These are phyloP conservation scores for Phyllotreta striolata DNA, from an alignment of 2,888 invertebrate genomes.

Conservation along the genomic window DNA sequence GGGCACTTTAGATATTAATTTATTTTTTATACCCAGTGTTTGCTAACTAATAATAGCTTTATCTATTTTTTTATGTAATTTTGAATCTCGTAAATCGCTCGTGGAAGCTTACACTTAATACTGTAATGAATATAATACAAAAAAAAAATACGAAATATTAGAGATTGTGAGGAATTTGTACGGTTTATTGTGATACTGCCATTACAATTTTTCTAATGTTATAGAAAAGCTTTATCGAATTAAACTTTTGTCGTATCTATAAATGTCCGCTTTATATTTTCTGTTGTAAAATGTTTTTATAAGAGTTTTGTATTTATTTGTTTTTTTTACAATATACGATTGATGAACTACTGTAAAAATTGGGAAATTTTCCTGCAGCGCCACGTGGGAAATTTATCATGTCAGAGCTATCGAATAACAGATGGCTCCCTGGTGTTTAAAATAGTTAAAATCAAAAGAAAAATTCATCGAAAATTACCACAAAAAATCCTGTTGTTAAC, in stretches of 20 bases:
- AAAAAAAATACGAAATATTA: background rate
- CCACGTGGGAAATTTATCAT: too few relatives aligned
- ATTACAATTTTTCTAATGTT: conserved; percentile 8
- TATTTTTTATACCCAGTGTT: conserved; percentile 20
- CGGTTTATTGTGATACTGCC: conserved; percentile 28
- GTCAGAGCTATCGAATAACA: too few relatives aligned
- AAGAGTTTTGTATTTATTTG: conserved; percentile 40
- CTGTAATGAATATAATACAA: background rate
- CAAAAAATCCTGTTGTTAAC: conserved; percentile 24
- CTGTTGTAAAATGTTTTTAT: conserved; percentile 40
- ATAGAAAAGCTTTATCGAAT: conserved; percentile 1
- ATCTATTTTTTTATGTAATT: conserved; percentile 36
- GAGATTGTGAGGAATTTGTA: conserved; percentile 5
- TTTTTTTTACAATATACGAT: conserved; percentile 31
- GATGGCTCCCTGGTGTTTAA: too few relatives aligned
- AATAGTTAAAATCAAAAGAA: background rate
- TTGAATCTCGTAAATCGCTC: conserved; percentile 12
- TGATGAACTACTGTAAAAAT: too few relatives aligned
- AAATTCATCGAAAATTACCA: background rate
- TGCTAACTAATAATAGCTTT: conserved; percentile 35
- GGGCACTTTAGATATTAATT: conserved; percentile 82
- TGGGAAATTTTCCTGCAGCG: too few relatives aligned
- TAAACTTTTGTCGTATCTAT: conserved; percentile 20
- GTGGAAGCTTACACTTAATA: background rate
- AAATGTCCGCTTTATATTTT: conserved; percentile 35